Base-by-base conservation (phyloP, 2,888 invertebrate genomes). In the Listrodromus nycthemerus region DNA sequence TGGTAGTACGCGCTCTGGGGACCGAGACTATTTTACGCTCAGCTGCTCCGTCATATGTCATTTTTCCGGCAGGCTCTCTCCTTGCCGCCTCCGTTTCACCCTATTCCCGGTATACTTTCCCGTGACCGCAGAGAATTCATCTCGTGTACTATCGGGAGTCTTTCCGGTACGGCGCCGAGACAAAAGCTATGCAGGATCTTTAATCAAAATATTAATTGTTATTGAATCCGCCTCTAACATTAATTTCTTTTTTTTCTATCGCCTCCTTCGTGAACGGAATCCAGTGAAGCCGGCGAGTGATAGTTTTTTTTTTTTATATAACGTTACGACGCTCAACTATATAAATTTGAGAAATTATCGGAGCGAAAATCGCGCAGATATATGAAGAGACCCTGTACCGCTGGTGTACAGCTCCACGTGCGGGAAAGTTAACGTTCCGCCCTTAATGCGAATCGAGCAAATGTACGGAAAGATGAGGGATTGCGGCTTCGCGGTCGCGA, bases 21-120 rank as follows among this genome's bases (percentile, higher is more conserved):
- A 71, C 87, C 86, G 87, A 89, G 89, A 91, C 91, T 92, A 92
- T 92, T 93, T 92, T 91, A 91, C 91, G 91, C 92, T 92, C 90
- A 91, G 91, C 90, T 92, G 91, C 92, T 88, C 88, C 89, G 88
- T 90, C 91, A 90, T 91, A 90, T 92, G 90, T 92, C 91, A 91
- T 92, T 92, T 91, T 91, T 91, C 90, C 88, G 86, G 83, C 89
- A 86, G 87, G 88, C 86, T 86, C 84, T 86, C 84, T 27, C 87
- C 67, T 81, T 85, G 73, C 81, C 81, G 81, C 81, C 78, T 82
- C 61, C 82, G 70, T 66, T 70, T 65, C 74, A 75, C 55, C 81
- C 61, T 80, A 84, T 84, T 81, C 83, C 80, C 77, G 45, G 80
- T 67, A 75, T 71, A 74, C 82, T 80, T 69, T 84, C 69, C 80